phyloP scores from a whole-genome alignment of 2,113 vertebrate genomes.

The Zosterops lateralis region DNA sequence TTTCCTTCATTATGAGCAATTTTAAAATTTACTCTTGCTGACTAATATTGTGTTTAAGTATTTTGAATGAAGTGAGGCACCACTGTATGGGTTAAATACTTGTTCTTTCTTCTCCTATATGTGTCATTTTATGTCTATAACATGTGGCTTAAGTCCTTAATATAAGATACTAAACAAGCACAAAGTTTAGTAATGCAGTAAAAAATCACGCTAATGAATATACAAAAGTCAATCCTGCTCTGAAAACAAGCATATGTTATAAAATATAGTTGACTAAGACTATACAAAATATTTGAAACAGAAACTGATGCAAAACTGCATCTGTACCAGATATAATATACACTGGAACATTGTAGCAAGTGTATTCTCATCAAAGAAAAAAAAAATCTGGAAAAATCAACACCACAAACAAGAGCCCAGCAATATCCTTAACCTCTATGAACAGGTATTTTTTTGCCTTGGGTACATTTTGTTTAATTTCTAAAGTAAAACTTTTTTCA shows the following conservation, averaged over 20 bases:
- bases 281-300: neutral
- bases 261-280: neutral
- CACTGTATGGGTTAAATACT: neutral
- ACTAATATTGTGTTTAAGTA: neutral
- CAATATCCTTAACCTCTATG: neutral
- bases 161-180: neutral
- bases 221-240: neutral
- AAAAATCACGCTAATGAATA: neutral
- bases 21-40: neutral
- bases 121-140: neutral
- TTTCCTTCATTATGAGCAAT: neutral
- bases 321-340: neutral
- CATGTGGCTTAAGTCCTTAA: neutral
- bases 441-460: neutral
- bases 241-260: neutral
- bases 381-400: neutral
- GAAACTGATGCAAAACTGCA: neutral
- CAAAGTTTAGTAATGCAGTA: neutral
- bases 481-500: neutral
- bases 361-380: neutral
- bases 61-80: neutral
- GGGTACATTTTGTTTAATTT: neutral
- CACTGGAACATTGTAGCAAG: neutral
- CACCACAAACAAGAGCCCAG: neutral
- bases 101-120: neutral